Conservation (phyloP, 1,140 invertebrate genomes). For the Linepithema humile region DNA sequence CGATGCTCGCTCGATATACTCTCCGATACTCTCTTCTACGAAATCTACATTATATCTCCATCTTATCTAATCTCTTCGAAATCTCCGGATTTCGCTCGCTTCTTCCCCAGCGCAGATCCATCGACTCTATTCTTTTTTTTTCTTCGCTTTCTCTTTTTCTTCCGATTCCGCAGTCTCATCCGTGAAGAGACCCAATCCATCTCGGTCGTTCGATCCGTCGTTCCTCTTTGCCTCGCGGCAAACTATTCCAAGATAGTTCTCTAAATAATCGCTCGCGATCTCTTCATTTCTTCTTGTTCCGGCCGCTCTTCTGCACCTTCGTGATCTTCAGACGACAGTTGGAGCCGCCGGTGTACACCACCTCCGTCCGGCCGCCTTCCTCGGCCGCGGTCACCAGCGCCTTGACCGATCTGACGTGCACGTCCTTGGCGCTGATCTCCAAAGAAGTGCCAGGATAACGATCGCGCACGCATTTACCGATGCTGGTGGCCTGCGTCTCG, state of each 20-base stretch:
- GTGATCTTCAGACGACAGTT: slow-evolving; percentile 77
- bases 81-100: background rate
- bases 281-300: slow-evolving; percentile 74
- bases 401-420: slow-evolving; percentile 80
- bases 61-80: background rate
- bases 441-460: slow-evolving; percentile 79
- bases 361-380: slow-evolving; percentile 81
- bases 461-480: slow-evolving; percentile 83
- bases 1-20: slow-evolving; percentile 12
- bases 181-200: slow-evolving; percentile 22
- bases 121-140: background rate
- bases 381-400: slow-evolving; percentile 80
- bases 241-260: slow-evolving; percentile 35
- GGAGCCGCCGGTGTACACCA: slow-evolving; percentile 81
- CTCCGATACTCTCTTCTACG: slow-evolving; percentile 6
- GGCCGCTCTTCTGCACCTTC: slow-evolving; percentile 75
- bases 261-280: background rate
- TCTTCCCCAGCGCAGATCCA: background rate
- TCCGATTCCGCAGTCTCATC: background rate
- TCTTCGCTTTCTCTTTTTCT: background rate
- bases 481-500: slow-evolving; percentile 76
- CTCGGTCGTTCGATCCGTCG: background rate
- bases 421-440: slow-evolving; percentile 82
- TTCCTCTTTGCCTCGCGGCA: background rate
- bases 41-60: slow-evolving; percentile 41